These are phyloP conservation scores for Meleagris gallopavo DNA, from an alignment of 2,113 vertebrate genomes.

Conservation along the genomic window DNA sequence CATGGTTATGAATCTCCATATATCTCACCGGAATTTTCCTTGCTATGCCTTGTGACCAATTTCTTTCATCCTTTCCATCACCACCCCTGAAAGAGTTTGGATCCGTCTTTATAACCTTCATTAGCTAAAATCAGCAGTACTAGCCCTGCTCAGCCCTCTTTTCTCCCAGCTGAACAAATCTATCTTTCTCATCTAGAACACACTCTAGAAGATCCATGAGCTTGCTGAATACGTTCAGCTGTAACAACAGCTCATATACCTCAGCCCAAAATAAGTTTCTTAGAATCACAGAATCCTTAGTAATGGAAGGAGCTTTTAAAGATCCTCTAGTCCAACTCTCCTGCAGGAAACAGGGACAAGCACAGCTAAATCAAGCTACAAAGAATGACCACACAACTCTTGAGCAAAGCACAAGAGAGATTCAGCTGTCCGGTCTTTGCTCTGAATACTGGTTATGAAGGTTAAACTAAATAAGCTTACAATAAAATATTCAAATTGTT, in stretches of 20 bases:
- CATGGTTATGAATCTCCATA: not conserved
- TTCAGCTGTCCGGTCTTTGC: not conserved
- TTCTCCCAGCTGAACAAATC: not conserved
- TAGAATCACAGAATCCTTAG: too few species aligned
- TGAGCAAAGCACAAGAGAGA: not conserved
- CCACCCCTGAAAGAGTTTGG: not conserved
- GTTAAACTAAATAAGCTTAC: not conserved
- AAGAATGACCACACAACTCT: not conserved
- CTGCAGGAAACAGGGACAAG: too few species aligned
- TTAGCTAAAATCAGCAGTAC: not conserved
- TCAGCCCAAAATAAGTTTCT: not conserved
- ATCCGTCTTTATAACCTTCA: not conserved
- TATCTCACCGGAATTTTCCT: not conserved
- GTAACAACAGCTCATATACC: not conserved
- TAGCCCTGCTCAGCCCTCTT: not conserved
- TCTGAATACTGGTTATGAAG: not conserved
- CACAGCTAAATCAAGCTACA: not conserved
- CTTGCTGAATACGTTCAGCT: not conserved
- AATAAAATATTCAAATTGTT: not conserved
- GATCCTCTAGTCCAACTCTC: too few species aligned
- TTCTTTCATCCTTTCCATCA: not conserved
- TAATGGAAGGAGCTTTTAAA: too few species aligned
- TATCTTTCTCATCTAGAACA: not conserved
- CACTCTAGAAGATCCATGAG: not conserved
- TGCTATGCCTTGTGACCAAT: not conserved